These are phyloP conservation scores for Homarus gammarus DNA, from an alignment of 2,888 invertebrate species.

Conservation along the genomic window DNA sequence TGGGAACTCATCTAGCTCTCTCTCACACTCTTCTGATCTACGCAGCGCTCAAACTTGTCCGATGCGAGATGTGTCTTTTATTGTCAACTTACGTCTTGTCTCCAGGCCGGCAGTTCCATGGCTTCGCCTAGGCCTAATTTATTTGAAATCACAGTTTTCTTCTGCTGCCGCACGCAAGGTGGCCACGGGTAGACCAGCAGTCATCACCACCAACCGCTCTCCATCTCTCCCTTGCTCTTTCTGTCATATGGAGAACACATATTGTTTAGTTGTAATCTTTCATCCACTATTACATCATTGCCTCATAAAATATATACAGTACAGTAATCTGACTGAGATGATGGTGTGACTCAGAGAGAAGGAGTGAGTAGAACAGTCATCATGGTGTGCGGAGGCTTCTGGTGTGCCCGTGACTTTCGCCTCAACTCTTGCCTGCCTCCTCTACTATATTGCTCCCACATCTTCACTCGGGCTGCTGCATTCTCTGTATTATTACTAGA, in stretches of 20 bases:
- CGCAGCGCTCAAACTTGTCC: background rate
- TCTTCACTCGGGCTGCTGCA: constrained; percentile 53
- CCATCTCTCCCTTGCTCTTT: background rate
- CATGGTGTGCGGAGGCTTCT: constrained; percentile 22
- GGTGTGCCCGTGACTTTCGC: background rate
- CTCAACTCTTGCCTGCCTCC: constrained; percentile 42
- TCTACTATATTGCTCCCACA: constrained; percentile 18
- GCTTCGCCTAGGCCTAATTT: constrained; percentile 17
- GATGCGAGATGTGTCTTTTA: background rate
- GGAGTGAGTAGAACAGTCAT: background rate
- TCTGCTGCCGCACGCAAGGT: constrained; percentile 24
- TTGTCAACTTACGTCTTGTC: background rate
- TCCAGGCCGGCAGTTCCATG: constrained; percentile 9
- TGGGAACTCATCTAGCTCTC: background rate
- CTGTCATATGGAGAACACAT: background rate
- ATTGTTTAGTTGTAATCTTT: background rate
- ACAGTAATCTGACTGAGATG: background rate
- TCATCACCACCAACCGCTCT: too few species aligned
- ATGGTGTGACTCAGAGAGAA: background rate
- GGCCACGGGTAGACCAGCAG: background rate
- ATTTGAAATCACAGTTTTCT: background rate
- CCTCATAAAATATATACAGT: background rate
- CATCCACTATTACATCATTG: background rate
- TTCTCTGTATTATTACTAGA: constrained; percentile 29
- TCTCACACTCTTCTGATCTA: background rate